These are phyloP conservation scores for Hypocryptadius cinnamomeus DNA, from an alignment of 2,113 vertebrate species.

Conservation along the genomic window DNA sequence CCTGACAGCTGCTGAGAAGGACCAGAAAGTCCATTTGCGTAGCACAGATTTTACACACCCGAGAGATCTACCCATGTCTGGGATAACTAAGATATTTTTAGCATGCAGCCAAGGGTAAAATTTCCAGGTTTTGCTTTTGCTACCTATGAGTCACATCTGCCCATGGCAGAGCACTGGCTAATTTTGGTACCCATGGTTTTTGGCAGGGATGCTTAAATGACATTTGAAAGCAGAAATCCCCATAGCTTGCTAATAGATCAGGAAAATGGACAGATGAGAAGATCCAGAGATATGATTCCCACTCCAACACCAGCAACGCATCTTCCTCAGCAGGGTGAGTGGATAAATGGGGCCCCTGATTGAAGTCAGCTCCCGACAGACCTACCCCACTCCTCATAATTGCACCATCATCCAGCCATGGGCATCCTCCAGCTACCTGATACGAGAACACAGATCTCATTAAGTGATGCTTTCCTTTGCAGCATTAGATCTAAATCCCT, in stretches of 20 bases:
- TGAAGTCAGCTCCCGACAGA: not conserved
- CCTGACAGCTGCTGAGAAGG: not conserved
- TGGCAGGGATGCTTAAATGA: not conserved
- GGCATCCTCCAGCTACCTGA: not conserved
- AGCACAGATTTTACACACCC: not conserved
- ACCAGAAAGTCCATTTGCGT: not conserved
- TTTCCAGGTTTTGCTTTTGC: not conserved
- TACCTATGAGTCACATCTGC: not conserved
- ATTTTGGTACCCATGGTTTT: not conserved
- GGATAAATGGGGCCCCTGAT: not conserved
- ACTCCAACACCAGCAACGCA: not conserved
- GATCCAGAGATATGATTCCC: not conserved
- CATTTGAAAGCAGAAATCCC: not conserved
- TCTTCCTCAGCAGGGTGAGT: not conserved
- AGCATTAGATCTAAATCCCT: not conserved
- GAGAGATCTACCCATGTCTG: not conserved
- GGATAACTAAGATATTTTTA: not conserved
- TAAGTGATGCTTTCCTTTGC: not conserved
- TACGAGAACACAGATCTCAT: not conserved
- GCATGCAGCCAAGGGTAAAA: not conserved
- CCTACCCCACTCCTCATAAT: not conserved
- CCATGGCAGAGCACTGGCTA: not conserved
- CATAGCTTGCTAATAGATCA: not conserved
- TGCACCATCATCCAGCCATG: not conserved
- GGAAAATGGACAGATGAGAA: not conserved